phyloP scores from a whole-genome alignment of 2,888 invertebrate species.

The Drosophila acutilabella region DNA sequence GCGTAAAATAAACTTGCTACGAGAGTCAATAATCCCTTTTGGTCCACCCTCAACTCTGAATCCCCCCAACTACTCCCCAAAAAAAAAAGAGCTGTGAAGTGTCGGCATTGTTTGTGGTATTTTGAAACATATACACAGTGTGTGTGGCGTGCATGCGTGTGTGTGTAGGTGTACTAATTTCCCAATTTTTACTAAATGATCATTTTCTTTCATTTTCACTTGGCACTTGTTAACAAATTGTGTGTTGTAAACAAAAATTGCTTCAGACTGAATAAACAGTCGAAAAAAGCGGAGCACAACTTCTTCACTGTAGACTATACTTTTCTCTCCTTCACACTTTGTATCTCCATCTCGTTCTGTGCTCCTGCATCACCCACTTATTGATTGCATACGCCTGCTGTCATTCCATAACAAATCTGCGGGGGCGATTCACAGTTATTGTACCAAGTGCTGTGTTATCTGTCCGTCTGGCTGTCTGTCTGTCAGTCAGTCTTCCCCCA shows the following conservation, averaged over 20 bases:
- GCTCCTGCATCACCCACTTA: conserved; percentile 42
- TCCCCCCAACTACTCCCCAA: background rate
- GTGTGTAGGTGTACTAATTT: conserved; percentile 55
- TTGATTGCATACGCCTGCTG: conserved; percentile 50
- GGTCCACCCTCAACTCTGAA: conserved; percentile 4
- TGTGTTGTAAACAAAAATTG: conserved; percentile 64
- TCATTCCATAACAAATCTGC: conserved; percentile 28
- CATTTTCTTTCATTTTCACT: conserved; percentile 41
- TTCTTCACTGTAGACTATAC: background rate
- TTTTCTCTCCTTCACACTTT: background rate
- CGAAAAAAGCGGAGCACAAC: conserved; percentile 23
- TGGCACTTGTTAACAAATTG: conserved; percentile 77
- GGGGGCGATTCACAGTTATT: conserved; percentile 20
- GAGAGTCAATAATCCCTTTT: conserved; percentile 79
- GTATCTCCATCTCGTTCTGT: background rate
- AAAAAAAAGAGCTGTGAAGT: conserved; percentile 17
- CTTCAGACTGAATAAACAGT: conserved; percentile 39
- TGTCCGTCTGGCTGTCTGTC: conserved; percentile 14
- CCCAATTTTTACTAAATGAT: conserved; percentile 59
- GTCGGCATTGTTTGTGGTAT: conserved; percentile 60
- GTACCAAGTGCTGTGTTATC: conserved; percentile 13
- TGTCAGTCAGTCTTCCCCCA: conserved; percentile 27
- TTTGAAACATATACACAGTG: conserved; percentile 56
- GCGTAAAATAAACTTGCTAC: conserved; percentile 79
- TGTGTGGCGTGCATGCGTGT: background rate